These are phyloP conservation scores for Porites evermanni DNA, from an alignment of 92 coral and sea anemone genomes.

Conservation along the genomic window DNA sequence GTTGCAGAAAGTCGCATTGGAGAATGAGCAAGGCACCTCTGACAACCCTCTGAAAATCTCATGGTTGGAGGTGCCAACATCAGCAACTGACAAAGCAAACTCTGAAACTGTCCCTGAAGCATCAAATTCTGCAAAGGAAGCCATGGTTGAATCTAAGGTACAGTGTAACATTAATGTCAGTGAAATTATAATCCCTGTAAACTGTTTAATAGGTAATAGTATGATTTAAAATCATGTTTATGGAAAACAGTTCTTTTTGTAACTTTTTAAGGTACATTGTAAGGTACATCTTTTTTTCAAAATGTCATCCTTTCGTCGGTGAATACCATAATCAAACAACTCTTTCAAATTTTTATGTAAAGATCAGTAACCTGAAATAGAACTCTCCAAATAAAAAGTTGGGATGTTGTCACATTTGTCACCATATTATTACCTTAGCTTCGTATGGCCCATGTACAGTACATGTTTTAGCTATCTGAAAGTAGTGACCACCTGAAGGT, in stretches of 20 bases:
- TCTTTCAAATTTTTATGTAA: too few species aligned
- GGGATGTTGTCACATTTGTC: too few species aligned
- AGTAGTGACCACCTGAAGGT: too few species aligned
- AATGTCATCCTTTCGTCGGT: too few species aligned
- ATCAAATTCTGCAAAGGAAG: slow-evolving; percentile 25
- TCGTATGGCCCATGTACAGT: too few species aligned
- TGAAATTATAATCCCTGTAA: background rate
- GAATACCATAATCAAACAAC: too few species aligned
- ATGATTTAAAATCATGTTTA: background rate
- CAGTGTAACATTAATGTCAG: background rate
- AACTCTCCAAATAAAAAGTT: too few species aligned
- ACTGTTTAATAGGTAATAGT: background rate
- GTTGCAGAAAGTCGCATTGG: slow-evolving; percentile 79
- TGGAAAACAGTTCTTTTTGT: background rate
- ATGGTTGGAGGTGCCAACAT: slow-evolving; percentile 65
- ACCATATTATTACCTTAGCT: too few species aligned
- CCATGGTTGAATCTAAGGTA: slow-evolving; percentile 31
- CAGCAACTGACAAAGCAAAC: background rate
- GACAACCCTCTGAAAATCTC: slow-evolving; percentile 84
- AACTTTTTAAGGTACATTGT: too few species aligned
- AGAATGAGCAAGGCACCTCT: slow-evolving; percentile 77
- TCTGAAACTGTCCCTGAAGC: slow-evolving; percentile 14
- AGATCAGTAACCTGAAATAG: too few species aligned
- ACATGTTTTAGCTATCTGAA: too few species aligned
- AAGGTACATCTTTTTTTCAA: too few species aligned